These are phyloP conservation scores for Holothuria leucospilota DNA, from an alignment of 53 echinoderm and acorn worm genomes.

Conservation along the genomic window DNA sequence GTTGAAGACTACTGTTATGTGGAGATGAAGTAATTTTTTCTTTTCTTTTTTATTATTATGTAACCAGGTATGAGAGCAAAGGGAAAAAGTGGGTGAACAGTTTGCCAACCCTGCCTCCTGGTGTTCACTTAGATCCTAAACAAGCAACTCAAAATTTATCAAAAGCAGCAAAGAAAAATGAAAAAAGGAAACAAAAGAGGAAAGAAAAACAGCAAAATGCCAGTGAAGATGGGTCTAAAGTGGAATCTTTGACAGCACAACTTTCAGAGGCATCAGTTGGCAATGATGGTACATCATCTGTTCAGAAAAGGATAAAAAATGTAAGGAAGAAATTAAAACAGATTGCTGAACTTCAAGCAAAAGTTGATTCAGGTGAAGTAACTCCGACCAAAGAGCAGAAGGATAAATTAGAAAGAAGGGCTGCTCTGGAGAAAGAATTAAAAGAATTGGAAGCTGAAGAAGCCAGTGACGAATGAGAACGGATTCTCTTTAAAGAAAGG, in stretches of 20 bases:
- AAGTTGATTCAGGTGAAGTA: conserved; percentile 81
- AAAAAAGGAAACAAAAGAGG: conserved; percentile 84
- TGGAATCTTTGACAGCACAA: conserved; percentile 8
- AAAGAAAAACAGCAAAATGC: conserved; percentile 67
- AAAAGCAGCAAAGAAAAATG: conserved; percentile 97
- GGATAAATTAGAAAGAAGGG: conserved; percentile 74
- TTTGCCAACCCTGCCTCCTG: conserved; percentile 87
- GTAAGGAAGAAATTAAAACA: conserved; percentile 91
- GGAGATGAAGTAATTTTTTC: too few relatives aligned
- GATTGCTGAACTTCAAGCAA: conserved; percentile 87
- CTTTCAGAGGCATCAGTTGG: conserved; percentile 4
- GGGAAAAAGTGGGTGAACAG: conserved; percentile 97
- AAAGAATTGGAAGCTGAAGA: conserved; percentile 54
- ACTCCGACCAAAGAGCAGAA: conserved; percentile 76
- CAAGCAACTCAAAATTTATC: conserved; percentile 62
- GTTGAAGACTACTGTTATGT: too few relatives aligned
- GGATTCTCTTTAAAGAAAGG: too few relatives aligned
- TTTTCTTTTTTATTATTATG: neutral
- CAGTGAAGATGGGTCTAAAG: neutral
- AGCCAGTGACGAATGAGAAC: neutral
- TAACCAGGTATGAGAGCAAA: conserved; percentile 88
- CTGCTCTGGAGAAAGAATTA: conserved; percentile 72
- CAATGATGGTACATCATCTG: neutral
- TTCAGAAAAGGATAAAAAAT: conserved; percentile 85
- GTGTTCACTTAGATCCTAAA: conserved; percentile 63